Evolutionary conservation across 2,113 vertebrate genomes (phyloP), one percentile per base, ranked within the genome.

Genomic region (Poeciliopsis retropinna): DNA sequence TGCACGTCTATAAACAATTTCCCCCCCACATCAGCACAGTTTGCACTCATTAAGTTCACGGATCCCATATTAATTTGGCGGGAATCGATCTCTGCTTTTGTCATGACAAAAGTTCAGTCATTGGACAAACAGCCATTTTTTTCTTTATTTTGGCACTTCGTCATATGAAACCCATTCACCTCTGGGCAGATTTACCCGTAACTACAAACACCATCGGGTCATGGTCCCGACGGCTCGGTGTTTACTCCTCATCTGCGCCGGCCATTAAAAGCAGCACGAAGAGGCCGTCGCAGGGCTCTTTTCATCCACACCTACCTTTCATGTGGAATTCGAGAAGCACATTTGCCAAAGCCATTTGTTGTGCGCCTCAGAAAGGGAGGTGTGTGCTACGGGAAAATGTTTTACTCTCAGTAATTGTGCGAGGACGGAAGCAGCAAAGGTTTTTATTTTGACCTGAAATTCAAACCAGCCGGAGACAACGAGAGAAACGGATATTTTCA

Each of bases 401-500:
- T 54, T 79, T 34, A 70, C 57, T 70, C 67, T 44, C 11, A 11
- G 17, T 51, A 30, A 7, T n/a, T 44, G 28, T 79, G 57, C 62
- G 64, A 78, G 62, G 64, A 67, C 73, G 25, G 0, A 30, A 54
- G 51, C 2, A n/a, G 19, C 19, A 25, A 22, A 54, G 51, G 51
- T 54, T 25, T 51, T 22, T 67, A 13, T 32, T 64, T 37, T 44
- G 13, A 67, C 6, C 15, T 44, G 22, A 67, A 44, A 66, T 28
- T 51, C 17, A 75, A 39, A 32, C 7, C 34, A 28, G 34, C 44
- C 29, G 60, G 22, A 30, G 17, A 70, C 32, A 41, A 70, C 30
- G 78, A 32, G 54, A 76, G 54, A 37, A 89, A 44, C 71, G 75
- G 73, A 57, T n/a, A 10, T n/a, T n/a, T 57, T 25, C 69, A 39